These are phyloP conservation scores for Odocoileus hemionus DNA, from an alignment of 2,113 vertebrate genomes.

Conservation along the genomic window DNA sequence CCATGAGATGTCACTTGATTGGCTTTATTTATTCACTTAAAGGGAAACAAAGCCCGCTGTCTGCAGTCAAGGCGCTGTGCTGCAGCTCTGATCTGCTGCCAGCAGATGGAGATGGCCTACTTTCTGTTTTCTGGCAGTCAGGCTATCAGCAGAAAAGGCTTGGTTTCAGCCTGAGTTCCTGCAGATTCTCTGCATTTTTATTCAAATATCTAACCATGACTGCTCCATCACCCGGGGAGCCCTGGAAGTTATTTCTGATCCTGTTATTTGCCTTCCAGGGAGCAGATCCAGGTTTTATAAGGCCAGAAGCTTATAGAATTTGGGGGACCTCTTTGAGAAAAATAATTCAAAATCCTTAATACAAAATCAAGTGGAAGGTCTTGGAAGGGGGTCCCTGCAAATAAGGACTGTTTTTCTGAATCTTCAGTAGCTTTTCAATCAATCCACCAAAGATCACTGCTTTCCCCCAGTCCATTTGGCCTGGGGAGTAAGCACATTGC, in stretches of 20 bases:
- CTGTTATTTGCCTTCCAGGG: slow-evolving; percentile 1
- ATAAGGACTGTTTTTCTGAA: not conserved
- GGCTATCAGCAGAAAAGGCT: not conserved
- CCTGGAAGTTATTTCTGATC: slow-evolving; percentile 49
- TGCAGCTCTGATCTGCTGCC: slow-evolving; percentile 47
- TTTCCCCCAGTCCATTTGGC: not conserved
- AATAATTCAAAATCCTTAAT: slow-evolving; percentile 32
- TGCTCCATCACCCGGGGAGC: not conserved
- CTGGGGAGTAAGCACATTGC: not conserved
- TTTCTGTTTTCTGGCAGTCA: slow-evolving; percentile 3
- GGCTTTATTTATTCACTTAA: slow-evolving; percentile 34
- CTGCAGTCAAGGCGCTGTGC: no score
- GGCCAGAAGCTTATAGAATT: not conserved
- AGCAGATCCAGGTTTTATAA: slow-evolving; percentile 24
- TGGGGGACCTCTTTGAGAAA: slow-evolving; percentile 22
- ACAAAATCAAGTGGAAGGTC: not conserved
- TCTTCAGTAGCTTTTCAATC: not conserved
- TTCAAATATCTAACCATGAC: slow-evolving; percentile 53
- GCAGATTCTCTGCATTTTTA: slow-evolving; percentile 44
- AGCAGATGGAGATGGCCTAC: slow-evolving; percentile 70
- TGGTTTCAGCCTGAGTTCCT: slow-evolving; percentile 13
- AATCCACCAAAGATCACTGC: not conserved
- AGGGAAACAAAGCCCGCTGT: slow-evolving; percentile 49
- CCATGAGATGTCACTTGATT: not conserved
- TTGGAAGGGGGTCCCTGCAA: not conserved